Evolutionary conservation across 2,113 vertebrate genomes (phyloP), one percentile per base, ranked within the genome.

Genomic region (Mobula hypostoma): DNA sequence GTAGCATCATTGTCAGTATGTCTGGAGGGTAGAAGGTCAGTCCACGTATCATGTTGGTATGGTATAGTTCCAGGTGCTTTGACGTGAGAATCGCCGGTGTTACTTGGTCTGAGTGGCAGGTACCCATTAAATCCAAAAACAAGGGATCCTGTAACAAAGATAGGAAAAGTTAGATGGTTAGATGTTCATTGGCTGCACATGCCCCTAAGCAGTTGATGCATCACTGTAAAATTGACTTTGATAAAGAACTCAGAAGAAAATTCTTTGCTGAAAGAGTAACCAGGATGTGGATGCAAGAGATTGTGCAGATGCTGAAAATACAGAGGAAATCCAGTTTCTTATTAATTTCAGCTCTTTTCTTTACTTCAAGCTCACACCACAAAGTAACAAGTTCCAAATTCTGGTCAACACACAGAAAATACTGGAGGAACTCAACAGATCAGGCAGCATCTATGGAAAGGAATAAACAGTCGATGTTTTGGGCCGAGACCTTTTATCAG

Each of bases 51-150:
- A 96, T 95, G 94, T 98, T 97, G 5, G 95, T 96, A 94, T 95
- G 96, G 95, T 97, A 97, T 88, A 96, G 94, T 21, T 85, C 87
- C 66, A 99, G 96, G 94, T 99, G 98, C 94, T 96, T 97, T 76
- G 97, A 95, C 77, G 94, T 96, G 94, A 99, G 95, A 40, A 97
- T 94, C 77, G 95, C 95, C 32, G 98, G 98, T 88, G 97, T 97
- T 78, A 78, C 95, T 94, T 94, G 95, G 94, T 97, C 97, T 14
- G 98, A 98, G 95, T 98, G 98, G 95, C 98, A 99, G 94, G 98
- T 99, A 94, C 98, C 99, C 88, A 98, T 96, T 95, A 99, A 95
- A 94, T 99, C 98, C 95, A 99, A 95, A 94, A 98, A 98, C 74
- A 98, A 24, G 0, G 98, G 98, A 1, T 97, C 97, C 99, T 99